Evolutionary conservation across 2,797 vertebrate genomes (phyloP).

Genomic region (Macropus fuliginosus): DNA sequence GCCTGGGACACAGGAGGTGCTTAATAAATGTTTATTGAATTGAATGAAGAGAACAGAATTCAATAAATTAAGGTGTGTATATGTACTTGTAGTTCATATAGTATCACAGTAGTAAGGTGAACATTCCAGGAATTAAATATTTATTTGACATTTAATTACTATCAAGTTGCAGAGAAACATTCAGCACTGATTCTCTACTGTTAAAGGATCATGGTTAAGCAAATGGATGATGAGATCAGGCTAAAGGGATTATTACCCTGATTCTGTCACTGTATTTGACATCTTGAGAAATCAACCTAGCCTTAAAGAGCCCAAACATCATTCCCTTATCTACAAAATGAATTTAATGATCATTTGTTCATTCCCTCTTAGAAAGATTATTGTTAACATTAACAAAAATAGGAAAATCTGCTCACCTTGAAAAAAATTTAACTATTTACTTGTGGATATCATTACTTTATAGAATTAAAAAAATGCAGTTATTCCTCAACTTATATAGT

Average conservation of each 20-base stretch:
- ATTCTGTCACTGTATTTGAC: not conserved
- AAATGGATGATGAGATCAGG: not conserved
- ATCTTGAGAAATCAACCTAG: not conserved
- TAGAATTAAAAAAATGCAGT: too few species aligned
- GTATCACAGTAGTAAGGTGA: not conserved
- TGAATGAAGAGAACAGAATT: not conserved
- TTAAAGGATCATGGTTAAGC: not conserved
- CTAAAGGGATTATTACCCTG: not conserved
- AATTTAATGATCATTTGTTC: not conserved
- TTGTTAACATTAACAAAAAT: not conserved
- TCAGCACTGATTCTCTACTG: too few species aligned
- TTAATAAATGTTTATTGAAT: not conserved
- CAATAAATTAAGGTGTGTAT: not conserved
- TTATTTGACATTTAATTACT: not conserved
- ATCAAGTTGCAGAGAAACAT: too few species aligned
- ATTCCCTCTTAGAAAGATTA: not conserved
- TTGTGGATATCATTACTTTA: not conserved
- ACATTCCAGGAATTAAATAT: not conserved
- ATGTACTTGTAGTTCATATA: not conserved
- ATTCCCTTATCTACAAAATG: not conserved
- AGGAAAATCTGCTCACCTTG: not conserved
- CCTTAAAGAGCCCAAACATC: not conserved
- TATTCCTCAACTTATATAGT: not conserved
- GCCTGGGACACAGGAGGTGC: too few species aligned
- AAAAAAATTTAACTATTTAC: not conserved